Evolutionary conservation across 2,888 invertebrate species (phyloP).

Genomic region (Drosophila conformis): DNA sequence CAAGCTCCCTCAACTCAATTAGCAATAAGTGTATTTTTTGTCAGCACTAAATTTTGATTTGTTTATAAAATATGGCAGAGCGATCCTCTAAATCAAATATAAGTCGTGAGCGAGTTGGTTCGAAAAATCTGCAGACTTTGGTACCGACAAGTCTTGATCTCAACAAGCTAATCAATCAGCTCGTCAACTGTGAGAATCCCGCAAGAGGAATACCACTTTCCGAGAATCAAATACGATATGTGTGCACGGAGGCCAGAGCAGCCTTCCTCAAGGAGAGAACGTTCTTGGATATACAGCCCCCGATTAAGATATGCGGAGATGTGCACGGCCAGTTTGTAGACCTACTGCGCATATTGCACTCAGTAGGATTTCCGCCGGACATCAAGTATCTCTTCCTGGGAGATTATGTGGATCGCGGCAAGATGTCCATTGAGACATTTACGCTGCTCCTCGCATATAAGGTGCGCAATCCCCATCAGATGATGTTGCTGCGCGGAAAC

Average conservation of each 20-base stretch:
- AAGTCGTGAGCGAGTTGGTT: not conserved
- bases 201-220: slow-evolving; percentile 92
- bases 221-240: slow-evolving; percentile 97
- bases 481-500: slow-evolving; percentile 97
- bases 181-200: slow-evolving; percentile 33
- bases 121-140: not conserved
- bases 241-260: slow-evolving; percentile 98
- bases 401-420: slow-evolving; percentile 99
- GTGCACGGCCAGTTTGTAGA: slow-evolving; percentile 99
- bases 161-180: slow-evolving; percentile 26
- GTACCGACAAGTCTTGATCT: slow-evolving; percentile 18
- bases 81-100: not conserved
- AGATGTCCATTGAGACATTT: slow-evolving; percentile 98
- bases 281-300: slow-evolving; percentile 98
- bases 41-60: slow-evolving; percentile 36
- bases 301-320: slow-evolving; percentile 98
- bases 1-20: not conserved
- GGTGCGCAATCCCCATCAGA: slow-evolving; percentile 99
- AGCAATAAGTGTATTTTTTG: slow-evolving; percentile 31
- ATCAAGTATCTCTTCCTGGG: slow-evolving; percentile 99
- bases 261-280: slow-evolving; percentile 99
- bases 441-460: slow-evolving; percentile 98
- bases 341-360: slow-evolving; percentile 97
- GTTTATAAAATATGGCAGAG: slow-evolving; percentile 22
- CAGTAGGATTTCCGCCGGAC: slow-evolving; percentile 99